A percentile compares a stretch with the other conserved stretches of the same genome.
These are phyloP conservation scores for Agrochola lota DNA, from an alignment of 2,888 invertebrate genomes.

Conservation along the genomic window DNA sequence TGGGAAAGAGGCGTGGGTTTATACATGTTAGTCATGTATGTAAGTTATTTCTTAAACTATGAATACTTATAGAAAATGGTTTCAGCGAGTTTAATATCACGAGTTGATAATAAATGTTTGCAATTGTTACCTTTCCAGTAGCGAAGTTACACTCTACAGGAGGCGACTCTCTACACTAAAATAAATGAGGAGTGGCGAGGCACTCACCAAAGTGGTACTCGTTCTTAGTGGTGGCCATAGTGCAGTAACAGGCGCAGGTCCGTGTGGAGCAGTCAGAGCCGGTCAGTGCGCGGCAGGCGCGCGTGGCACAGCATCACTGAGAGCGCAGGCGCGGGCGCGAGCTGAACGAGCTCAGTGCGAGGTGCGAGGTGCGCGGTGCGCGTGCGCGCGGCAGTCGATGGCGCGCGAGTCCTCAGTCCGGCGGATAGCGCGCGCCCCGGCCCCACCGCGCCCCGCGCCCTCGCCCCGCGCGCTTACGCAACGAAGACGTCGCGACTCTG, in stretches of 20 bases:
- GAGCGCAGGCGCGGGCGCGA: constrained; percentile 51
- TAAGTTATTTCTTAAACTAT: not conserved
- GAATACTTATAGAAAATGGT: not conserved
- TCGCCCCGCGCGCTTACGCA: constrained; percentile 66
- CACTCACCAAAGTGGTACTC: constrained; percentile 86
- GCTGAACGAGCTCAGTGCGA: constrained; percentile 51
- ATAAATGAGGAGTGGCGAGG: constrained; percentile 8
- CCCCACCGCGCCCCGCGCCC: constrained; percentile 49
- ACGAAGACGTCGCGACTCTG: constrained; percentile 69
- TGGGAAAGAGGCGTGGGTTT: not conserved
- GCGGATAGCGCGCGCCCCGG: constrained; percentile 55
- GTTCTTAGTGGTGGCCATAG: constrained; percentile 78
- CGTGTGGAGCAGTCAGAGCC: constrained; percentile 26
- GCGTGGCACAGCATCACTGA: constrained; percentile 59
- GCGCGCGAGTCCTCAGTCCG: constrained; percentile 75
- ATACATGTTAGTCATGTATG: not conserved
- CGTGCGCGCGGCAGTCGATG: constrained; percentile 77
- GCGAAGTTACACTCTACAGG: not conserved
- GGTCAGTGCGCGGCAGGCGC: constrained; percentile 58
- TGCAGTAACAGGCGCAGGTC: constrained; percentile 65
- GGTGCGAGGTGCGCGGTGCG: constrained; percentile 65
- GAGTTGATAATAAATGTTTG: constrained; percentile 27
- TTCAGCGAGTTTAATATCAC: constrained; percentile 20
- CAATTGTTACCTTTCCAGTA: constrained; percentile 32
- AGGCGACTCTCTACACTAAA: constrained; percentile 4